Base-by-base conservation (phyloP, 2,797 vertebrate species). In the Salmo trutta region DNA sequence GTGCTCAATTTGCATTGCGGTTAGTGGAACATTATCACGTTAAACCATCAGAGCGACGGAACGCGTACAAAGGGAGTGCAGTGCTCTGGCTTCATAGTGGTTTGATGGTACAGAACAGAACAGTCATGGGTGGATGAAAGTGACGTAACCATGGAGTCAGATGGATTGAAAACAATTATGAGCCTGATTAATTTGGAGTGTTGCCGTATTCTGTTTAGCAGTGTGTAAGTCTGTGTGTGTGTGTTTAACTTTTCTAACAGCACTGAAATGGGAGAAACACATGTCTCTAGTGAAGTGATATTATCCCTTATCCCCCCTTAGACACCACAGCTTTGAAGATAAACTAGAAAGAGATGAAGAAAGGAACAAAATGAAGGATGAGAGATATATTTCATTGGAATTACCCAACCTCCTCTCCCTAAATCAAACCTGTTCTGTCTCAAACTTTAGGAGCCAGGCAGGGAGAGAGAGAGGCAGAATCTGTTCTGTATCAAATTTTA, bases 151-250 rank as follows among this genome's bases (percentile, higher is more conserved):
- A 77, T 29, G 64, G 1, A 1, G 68, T 78, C 85, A 86, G 79
- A 88, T 82, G 85, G 82, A 87, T 79, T 83, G 80, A 87, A 88
- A 90, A n/a, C 88, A 89, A 90, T 91, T 88, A 90, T 77, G 81
- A 90, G 78, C 69, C 82, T 77, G 81, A 71, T 81, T 81, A 71
- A 77, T 77, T 72, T 70, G 74, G 79, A 80, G 80, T 79, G 8
- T 66, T 62, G 12, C 41, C 53, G 64, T 71, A 75, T 62, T 76
- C 12, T 12, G 52, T 64, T 66, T 17, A 73, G 74, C 68, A 81
- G 78, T 59, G 56, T 21, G 15, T 53, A 15, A 19, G 54, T 56
- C 14, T 53, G 52, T 53, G 53, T 54, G 53, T 56, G 53, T 56
- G 53, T 56, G 53, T 81, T 77, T 47, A 51, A 47, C 41, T 47